Conservation (phyloP, 2,888 invertebrate genomes). For the Arrhopalites spinosus region DNA sequence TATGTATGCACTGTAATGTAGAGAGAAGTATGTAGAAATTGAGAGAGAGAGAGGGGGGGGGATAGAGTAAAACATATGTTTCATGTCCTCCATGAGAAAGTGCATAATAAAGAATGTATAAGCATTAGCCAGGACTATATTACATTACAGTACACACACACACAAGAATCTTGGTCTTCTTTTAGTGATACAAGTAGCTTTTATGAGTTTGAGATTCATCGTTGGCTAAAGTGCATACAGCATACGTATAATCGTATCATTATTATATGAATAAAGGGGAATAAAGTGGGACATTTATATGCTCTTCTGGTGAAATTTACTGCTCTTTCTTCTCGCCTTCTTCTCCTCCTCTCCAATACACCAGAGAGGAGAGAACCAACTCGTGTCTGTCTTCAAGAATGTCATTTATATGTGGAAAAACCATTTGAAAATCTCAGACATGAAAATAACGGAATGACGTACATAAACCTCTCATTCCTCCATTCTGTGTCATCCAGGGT, state of each 20-base stretch:
- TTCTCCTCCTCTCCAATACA: too few relatives aligned
- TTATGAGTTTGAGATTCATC: not conserved
- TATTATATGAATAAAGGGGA: conserved; percentile 21
- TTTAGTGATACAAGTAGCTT: not conserved
- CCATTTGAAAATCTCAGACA: too few relatives aligned
- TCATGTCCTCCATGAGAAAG: not conserved
- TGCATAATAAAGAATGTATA: not conserved
- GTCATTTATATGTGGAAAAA: too few relatives aligned
- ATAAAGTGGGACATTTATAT: conserved; percentile 30
- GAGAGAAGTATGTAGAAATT: not conserved
- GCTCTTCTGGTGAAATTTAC: conserved; percentile 24
- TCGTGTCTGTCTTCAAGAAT: too few relatives aligned
- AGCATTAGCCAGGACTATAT: not conserved
- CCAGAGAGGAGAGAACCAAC: not conserved
- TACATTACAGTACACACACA: not conserved
- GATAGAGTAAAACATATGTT: conserved; percentile 3
- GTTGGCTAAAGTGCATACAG: conserved; percentile 5
- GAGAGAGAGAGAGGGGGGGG: not conserved
- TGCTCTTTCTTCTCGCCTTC: conserved; percentile 10
- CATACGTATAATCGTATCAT: conserved; percentile 14
- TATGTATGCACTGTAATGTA: not conserved
- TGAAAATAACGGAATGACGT: too few relatives aligned
- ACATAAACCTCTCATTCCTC: too few relatives aligned
- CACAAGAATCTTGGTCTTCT: not conserved
- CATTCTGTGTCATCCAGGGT: too few relatives aligned